Conservation (phyloP, 2,797 vertebrate species). For the Pipistrellus kuhlii region DNA sequence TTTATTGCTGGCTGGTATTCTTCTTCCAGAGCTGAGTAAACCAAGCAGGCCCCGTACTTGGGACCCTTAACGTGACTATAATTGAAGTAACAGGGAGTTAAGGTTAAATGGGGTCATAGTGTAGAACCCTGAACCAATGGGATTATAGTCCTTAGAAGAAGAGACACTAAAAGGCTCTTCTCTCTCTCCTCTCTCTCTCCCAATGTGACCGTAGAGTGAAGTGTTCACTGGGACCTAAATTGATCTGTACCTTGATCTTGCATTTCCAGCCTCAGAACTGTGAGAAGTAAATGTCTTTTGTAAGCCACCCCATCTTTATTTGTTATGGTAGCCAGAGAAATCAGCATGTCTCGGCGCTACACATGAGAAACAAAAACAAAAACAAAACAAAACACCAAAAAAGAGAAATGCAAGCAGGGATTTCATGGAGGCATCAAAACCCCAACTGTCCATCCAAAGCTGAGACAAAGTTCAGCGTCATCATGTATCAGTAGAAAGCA, state of each 20-base stretch:
- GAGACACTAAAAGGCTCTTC: not conserved
- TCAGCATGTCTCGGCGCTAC: not conserved
- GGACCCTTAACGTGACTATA: not conserved
- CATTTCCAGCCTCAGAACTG: not conserved
- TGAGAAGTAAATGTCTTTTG: not conserved
- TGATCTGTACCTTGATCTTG: not conserved
- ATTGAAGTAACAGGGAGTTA: not conserved
- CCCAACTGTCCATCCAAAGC: not conserved
- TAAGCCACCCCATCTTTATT: not conserved
- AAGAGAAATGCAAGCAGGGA: not conserved
- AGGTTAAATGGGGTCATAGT: not conserved
- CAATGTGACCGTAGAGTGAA: not conserved
- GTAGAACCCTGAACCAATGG: not conserved
- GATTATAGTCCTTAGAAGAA: not conserved
- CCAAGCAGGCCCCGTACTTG: not conserved
- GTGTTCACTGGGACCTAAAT: not conserved
- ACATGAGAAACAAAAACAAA: not conserved
- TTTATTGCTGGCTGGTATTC: accelerated
- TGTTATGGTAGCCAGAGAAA: not conserved
- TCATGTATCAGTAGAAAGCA: not conserved
- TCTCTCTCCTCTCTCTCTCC: not conserved
- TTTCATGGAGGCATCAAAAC: not conserved
- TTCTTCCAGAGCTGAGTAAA: not conserved
- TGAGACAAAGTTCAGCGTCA: not conserved
- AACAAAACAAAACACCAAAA: no score